Evolutionary conservation across 2,888 invertebrate species (phyloP), one percentile per base, ranked within the genome.

Genomic region (Cacoxenus indagator): DNA sequence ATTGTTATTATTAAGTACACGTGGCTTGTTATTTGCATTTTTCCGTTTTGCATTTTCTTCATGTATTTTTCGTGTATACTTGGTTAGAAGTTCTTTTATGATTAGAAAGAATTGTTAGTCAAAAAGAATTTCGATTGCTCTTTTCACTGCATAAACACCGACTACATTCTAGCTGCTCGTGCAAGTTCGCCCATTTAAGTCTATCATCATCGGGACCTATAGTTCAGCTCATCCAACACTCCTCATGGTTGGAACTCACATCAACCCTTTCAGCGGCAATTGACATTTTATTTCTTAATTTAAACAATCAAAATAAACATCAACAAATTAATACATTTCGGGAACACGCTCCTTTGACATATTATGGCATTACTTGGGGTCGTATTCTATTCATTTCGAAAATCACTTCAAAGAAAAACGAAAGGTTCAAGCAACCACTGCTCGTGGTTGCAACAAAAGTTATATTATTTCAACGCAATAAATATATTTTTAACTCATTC

Each of bases 101-200:
- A 48, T 27, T 64, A 46, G 37, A 62, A 8, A 57, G 61, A 62
- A 62, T 45, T 22, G 43, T 29, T 22, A 24, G 29, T 22, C 24
- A 61, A 26, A 1, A 57, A 57, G 29, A 48, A 17, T 48, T 48
- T 14, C 2, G n/a, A 17, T 54, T n/a, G n/a, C n/a, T n/a, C n/a
- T n/a, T n/a, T n/a, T 19, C 14, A 22, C 24, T 54, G 24, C 9
- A 8, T 5, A 46, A 46, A 48, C n/a, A n/a, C 4, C 22, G 19
- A 48, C 11, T 2, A 46, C 17, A 6, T 43, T 43, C 24, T 17
- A 4, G 31, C 27, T 5, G n/a, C 29, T 46, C 31, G 54, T 54
- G 26, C 45, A 55, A 57, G 65, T 68, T 68, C 48, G 65, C 46
- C 26, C n/a, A 57, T 65, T 46, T 68, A 64, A 68, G 65, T 68